phyloP scores from a whole-genome alignment of 2,888 invertebrate species.

The Pterostichus madidus region DNA sequence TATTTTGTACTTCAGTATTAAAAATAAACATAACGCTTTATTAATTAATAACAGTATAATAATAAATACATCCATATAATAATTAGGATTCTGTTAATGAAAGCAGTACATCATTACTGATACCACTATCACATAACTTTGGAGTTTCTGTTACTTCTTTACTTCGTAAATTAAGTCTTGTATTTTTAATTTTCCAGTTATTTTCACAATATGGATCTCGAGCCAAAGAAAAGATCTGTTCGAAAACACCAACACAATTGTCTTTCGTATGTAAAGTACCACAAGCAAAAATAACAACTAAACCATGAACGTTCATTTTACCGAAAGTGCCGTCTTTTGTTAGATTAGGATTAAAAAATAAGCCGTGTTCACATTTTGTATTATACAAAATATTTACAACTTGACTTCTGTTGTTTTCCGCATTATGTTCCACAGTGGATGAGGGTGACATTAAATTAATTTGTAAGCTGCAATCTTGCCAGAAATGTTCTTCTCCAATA shows the following conservation, averaged over 20 bases:
- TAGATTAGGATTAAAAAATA: slow-evolving; percentile 82
- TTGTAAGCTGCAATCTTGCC: slow-evolving; percentile 78
- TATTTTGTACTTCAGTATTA: slow-evolving; percentile 6
- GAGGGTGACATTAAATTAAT: slow-evolving; percentile 72
- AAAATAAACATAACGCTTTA: slow-evolving; percentile 16
- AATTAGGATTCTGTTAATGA: slow-evolving; percentile 60
- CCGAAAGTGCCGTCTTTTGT: slow-evolving; percentile 80
- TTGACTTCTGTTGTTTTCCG: slow-evolving; percentile 73
- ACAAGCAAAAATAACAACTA: slow-evolving; percentile 81
- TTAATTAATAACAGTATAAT: slow-evolving; percentile 9
- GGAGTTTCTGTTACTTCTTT: slow-evolving; percentile 71
- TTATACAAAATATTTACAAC: slow-evolving; percentile 75
- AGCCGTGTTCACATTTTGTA: slow-evolving; percentile 76
- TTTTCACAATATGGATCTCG: slow-evolving; percentile 82
- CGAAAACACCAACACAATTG: slow-evolving; percentile 82
- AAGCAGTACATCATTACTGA: slow-evolving; percentile 72
- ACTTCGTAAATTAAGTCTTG: slow-evolving; percentile 77
- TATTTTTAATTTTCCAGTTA: slow-evolving; percentile 85
- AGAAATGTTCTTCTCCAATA: slow-evolving; percentile 79
- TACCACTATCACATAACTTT: slow-evolving; percentile 71
- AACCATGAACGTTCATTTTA: slow-evolving; percentile 81
- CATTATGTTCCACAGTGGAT: slow-evolving; percentile 70
- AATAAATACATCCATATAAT: slow-evolving; percentile 24
- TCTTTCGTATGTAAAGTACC: slow-evolving; percentile 81
- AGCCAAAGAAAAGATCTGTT: slow-evolving; percentile 82